A percentile compares a stretch with the other conserved stretches of the same genome.
Evolutionary conservation across 1,140 invertebrate species (phyloP).

Genomic region (Notospermus geniculatus): DNA sequence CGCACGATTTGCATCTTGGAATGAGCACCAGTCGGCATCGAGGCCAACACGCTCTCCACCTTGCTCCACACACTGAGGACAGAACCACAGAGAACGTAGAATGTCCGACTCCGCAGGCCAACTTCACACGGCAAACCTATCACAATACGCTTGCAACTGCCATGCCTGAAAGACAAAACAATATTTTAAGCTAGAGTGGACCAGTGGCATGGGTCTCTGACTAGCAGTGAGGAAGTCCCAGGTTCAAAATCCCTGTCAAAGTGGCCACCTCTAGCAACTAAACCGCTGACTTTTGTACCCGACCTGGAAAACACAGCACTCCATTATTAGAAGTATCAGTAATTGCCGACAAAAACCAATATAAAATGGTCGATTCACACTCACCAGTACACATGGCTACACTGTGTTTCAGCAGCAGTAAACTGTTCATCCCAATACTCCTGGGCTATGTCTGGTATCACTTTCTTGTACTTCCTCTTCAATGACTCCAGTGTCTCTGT

Average conservation of each 20-base stretch:
- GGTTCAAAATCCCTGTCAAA: too few species aligned
- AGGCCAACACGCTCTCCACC: conserved; percentile 71
- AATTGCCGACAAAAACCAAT: too few species aligned
- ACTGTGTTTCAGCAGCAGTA: conserved; percentile 75
- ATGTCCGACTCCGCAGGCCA: conserved; percentile 83
- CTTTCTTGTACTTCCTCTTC: conserved; percentile 90
- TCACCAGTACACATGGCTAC: conserved; percentile 88
- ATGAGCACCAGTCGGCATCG: conserved; percentile 59
- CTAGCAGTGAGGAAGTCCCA: too few species aligned
- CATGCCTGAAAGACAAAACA: conserved; percentile 61
- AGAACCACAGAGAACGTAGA: conserved; percentile 91
- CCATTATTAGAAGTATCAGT: too few species aligned
- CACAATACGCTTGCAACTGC: conserved; percentile 79
- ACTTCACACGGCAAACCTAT: conserved; percentile 86
- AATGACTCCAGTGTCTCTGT: conserved; percentile 86
- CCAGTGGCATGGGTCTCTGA: too few species aligned
- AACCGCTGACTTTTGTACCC: too few species aligned
- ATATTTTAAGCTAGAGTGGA: too few species aligned
- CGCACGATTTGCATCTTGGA: conserved; percentile 97
- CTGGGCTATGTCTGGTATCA: conserved; percentile 69
- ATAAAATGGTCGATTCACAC: conserved; percentile 12
- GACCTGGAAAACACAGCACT: too few species aligned
- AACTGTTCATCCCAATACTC: conserved; percentile 88
- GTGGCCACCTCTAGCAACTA: too few species aligned
- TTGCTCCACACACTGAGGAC: conserved; percentile 93